Base-by-base conservation (phyloP, 2,888 invertebrate genomes). In the Drosophila infuscata region DNA sequence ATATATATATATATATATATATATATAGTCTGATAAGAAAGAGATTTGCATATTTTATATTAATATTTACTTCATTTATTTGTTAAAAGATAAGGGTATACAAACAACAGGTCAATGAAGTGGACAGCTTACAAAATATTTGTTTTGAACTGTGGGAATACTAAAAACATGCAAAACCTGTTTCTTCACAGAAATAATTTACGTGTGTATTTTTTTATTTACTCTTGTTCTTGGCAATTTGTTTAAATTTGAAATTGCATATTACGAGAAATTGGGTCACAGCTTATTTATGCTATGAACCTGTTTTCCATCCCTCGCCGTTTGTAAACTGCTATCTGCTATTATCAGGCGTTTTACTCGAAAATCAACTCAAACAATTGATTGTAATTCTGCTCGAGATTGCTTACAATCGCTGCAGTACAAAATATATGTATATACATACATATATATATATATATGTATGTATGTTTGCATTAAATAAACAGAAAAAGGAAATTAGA, bases 301-400 rank as follows among this genome's bases (percentile, higher is more conserved):
- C 33, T 29, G 70, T 57, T 76, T 48, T 9, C 3, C 46, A 33
- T 11, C 46, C 65, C 56, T 56, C 51, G 61, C 41, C 33, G 5
- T 46, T 29, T 51, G 49, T 53, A 72, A 62, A 30, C 6, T 35
- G 8, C 58, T 66, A 63, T 76, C 58, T 64, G 53, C 25, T 25
- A 53, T 75, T 78, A 78, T 78, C 76, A 66, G 51, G 5, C 30
- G 15, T 41, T 17, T 12, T 5, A 46, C 61, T 52, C 2, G 17
- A 60, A 61, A 64, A 79, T 74, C 52, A 78, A 75, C 63, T 70
- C 35, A 49, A 15, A 38, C 51, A 15, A 48, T 52, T 68, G 62
- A 70, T 70, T 79, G 63, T 60, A 70, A 62, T 70, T 63, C 41
- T 61, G 66, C 36, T 63, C 17, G 36, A 36, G 20, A 38, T 25